Evolutionary conservation across 2,113 vertebrate species (phyloP).

Genomic region (Microcebus lehilahytsara): DNA sequence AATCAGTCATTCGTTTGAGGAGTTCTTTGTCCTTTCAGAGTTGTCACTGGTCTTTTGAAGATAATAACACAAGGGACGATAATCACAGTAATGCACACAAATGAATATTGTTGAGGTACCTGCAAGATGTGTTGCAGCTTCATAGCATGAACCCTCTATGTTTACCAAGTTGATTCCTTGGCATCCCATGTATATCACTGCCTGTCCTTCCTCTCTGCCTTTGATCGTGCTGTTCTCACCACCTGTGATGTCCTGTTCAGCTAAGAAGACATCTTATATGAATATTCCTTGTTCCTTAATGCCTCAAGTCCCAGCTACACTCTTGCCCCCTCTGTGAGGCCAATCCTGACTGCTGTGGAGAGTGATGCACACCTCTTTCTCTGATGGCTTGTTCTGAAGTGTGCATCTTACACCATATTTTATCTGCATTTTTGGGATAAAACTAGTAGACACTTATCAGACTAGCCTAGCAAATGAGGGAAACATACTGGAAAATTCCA

Average conservation of each 20-base stretch:
- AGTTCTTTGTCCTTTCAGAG: neutral
- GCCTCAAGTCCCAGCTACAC: too few species aligned
- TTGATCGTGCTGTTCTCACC: neutral
- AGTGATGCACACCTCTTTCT: too few species aligned
- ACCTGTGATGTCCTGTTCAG: neutral
- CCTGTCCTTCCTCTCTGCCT: neutral
- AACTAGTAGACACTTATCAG: neutral
- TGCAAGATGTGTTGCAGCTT: neutral
- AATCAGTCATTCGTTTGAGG: neutral
- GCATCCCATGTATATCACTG: rapidly evolving
- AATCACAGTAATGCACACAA: neutral
- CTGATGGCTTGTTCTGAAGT: neutral
- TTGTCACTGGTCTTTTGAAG: neutral
- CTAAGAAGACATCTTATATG: too few species aligned
- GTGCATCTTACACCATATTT: neutral
- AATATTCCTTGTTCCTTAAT: neutral
- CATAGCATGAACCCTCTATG: neutral
- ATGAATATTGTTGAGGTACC: neutral
- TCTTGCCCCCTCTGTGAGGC: neutral
- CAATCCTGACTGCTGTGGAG: neutral
- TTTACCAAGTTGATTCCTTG: neutral
- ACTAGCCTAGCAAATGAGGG: neutral
- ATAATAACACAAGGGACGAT: neutral
- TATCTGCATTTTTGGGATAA: neutral
- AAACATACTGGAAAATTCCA: neutral